These are phyloP conservation scores for Sesia apiformis DNA, from an alignment of 2,888 invertebrate genomes.

Conservation along the genomic window DNA sequence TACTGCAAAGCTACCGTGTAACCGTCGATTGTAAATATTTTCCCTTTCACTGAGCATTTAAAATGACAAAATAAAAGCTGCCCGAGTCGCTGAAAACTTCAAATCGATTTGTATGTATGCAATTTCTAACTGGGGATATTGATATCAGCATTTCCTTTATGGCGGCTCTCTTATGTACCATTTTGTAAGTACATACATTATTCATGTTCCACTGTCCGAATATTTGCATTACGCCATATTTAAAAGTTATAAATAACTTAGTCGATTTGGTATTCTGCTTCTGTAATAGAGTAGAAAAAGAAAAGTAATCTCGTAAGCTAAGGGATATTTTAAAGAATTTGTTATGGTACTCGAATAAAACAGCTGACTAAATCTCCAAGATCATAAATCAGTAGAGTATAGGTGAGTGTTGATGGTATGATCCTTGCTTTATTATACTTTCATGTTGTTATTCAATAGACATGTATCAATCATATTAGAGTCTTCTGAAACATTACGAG, in stretches of 20 bases:
- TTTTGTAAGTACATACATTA: not conserved
- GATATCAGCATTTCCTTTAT: not conserved
- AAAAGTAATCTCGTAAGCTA: no score
- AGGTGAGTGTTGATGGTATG: not conserved
- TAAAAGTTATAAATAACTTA: no score
- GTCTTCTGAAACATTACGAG: no score
- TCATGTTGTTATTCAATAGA: not conserved
- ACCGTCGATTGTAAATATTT: no score
- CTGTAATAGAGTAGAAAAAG: no score
- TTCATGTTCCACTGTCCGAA: no score
- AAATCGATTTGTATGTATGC: not conserved
- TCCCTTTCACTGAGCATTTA: not conserved
- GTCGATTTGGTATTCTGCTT: no score
- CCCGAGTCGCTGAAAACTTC: not conserved
- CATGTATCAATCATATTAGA: not conserved
- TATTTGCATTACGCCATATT: no score
- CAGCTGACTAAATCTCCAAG: not conserved
- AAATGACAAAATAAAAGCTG: not conserved
- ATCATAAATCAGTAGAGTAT: not conserved
- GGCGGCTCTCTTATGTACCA: not conserved
- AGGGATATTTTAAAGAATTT: no score
- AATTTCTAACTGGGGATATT: not conserved
- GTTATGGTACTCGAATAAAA: not conserved
- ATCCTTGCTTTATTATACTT: not conserved
- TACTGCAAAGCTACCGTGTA: no score